Conservation (phyloP, 2,888 invertebrate genomes). For the Strigamia maritima region DNA sequence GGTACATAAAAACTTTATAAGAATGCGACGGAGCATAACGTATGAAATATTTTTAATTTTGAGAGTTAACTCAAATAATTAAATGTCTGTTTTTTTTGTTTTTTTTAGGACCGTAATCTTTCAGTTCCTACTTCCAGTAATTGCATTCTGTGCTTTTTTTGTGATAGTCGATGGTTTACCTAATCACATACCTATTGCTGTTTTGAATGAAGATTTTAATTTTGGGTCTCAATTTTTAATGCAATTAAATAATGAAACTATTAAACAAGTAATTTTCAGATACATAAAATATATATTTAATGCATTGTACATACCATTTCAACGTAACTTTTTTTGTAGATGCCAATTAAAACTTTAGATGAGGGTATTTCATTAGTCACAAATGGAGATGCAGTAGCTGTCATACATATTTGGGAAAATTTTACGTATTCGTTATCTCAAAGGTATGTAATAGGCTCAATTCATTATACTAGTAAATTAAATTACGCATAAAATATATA, state of each 20-base stretch:
- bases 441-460: not conserved
- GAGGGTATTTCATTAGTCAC: not conserved
- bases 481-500: no score
- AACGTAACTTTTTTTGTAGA: not conserved
- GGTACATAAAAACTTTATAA: not conserved
- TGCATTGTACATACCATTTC: not conserved
- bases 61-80: not conserved
- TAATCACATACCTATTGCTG: conserved; percentile 39
- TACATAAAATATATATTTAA: no score
- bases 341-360: not conserved
- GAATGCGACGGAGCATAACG: not conserved
- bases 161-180: conserved; percentile 41
- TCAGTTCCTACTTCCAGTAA: conserved; percentile 38
- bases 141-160: conserved; percentile 41
- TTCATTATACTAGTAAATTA: not conserved
- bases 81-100: not conserved
- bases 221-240: not conserved
- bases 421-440: not conserved
- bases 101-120: not conserved
- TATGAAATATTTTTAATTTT: not conserved
- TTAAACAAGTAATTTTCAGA: not conserved
- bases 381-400: not conserved
- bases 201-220: conserved; percentile 39
- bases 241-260: not conserved
- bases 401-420: not conserved